phyloP scores from a whole-genome alignment of 2,113 vertebrate species.

The Capreolus pygargus region DNA sequence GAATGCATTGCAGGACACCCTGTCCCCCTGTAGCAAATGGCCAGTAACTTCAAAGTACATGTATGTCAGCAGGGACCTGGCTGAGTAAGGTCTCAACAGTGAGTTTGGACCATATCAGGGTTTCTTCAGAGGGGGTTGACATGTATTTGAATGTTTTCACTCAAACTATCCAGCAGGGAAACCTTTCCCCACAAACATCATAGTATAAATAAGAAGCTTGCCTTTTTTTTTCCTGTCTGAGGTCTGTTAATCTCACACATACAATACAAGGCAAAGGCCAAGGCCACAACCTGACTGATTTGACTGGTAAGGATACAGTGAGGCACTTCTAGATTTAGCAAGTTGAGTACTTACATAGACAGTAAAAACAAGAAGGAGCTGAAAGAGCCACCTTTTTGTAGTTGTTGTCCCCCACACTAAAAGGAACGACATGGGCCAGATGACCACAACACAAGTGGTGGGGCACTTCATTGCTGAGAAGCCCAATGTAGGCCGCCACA shows the following conservation, averaged over 20 bases:
- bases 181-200: constrained; percentile 27
- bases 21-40: neutral
- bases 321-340: constrained; percentile 31
- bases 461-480: neutral
- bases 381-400: neutral
- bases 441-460: neutral
- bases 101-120: neutral
- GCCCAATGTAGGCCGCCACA: neutral
- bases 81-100: neutral
- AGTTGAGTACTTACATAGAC: neutral
- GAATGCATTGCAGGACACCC: neutral
- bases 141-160: constrained; percentile 46
- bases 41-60: neutral
- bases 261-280: constrained; percentile 9
- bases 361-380: constrained; percentile 29
- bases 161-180: constrained; percentile 38
- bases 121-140: constrained; percentile 33
- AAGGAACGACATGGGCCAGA: neutral
- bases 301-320: neutral
- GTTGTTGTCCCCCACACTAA: neutral
- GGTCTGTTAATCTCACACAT: neutral
- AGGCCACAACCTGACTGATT: constrained; percentile 2
- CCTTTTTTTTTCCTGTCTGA: neutral
- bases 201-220: constrained; percentile 23
- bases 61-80: neutral